These are phyloP conservation scores for Polymixis lichenea DNA, from an alignment of 2,888 invertebrate genomes.

Conservation along the genomic window DNA sequence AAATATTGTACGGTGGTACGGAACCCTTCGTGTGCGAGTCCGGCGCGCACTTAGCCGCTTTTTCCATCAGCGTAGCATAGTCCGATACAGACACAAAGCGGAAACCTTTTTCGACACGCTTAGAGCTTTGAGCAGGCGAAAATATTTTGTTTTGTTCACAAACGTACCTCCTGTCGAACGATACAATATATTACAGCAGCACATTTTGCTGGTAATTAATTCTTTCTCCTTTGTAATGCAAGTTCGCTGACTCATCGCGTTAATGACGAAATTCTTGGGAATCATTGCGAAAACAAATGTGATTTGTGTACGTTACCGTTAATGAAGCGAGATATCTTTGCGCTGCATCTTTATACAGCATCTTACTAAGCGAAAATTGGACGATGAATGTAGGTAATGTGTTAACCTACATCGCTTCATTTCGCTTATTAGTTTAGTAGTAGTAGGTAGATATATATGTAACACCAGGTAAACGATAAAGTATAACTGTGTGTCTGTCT, in stretches of 20 bases:
- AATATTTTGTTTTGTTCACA: slow-evolving; percentile 44
- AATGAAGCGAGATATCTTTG: slow-evolving; percentile 36
- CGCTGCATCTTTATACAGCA: slow-evolving; percentile 10
- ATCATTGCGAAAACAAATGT: slow-evolving; percentile 38
- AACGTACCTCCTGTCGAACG: slow-evolving; percentile 22
- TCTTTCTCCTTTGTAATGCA: slow-evolving; percentile 33
- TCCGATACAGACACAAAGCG: slow-evolving; percentile 27
- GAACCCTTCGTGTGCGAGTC: no score
- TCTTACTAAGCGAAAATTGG: not conserved
- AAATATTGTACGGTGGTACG: no score
- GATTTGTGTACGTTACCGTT: slow-evolving; percentile 17
- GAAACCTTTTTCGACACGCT: slow-evolving; percentile 40
- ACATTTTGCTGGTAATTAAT: slow-evolving; percentile 31
- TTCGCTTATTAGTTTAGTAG: not conserved
- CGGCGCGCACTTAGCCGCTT: no score
- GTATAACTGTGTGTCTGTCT: not conserved
- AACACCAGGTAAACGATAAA: not conserved
- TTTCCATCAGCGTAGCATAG: slow-evolving; percentile 3
- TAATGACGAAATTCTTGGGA: slow-evolving; percentile 44
- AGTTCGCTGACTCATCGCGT: slow-evolving; percentile 17
- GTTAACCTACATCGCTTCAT: not conserved
- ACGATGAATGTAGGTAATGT: not conserved
- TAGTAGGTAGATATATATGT: not conserved
- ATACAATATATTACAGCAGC: slow-evolving; percentile 23
- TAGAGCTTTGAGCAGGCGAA: slow-evolving; percentile 40